These are phyloP conservation scores for Phoronis australis DNA, from an alignment of 2,888 invertebrate genomes.

Conservation along the genomic window DNA sequence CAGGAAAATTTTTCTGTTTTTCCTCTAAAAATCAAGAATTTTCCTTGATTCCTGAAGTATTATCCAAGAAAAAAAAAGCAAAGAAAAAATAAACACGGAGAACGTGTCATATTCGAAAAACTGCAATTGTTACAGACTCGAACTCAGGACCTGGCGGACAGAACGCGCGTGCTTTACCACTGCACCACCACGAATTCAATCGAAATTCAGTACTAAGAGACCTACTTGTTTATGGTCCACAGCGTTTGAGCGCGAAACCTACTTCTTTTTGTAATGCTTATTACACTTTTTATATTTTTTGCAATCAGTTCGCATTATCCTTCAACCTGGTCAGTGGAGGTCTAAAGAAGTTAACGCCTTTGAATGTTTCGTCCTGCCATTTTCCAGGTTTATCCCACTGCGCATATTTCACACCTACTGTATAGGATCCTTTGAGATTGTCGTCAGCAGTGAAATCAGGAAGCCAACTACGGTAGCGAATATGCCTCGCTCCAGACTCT, in stretches of 20 bases:
- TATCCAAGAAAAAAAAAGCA: too few species aligned
- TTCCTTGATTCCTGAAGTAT: too few species aligned
- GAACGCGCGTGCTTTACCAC: too few species aligned
- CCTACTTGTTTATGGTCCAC: too few species aligned
- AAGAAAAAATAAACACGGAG: too few species aligned
- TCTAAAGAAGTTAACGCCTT: conserved; percentile 43
- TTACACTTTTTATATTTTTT: too few species aligned
- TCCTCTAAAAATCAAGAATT: too few species aligned
- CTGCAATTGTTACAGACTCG: conserved; percentile 87
- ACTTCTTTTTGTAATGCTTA: too few species aligned
- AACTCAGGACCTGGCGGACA: conserved; percentile 94
- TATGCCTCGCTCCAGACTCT: conserved; percentile 83
- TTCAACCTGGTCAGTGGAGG: conserved; percentile 51
- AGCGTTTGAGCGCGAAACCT: too few species aligned
- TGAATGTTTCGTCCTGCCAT: conserved; percentile 33
- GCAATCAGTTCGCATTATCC: conserved; percentile 67
- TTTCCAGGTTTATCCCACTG: conserved; percentile 45
- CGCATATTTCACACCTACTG: conserved; percentile 42
- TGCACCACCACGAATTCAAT: conserved; percentile 94
- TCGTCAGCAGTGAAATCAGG: conserved; percentile 86
- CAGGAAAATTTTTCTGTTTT: too few species aligned
- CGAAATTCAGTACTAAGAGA: conserved; percentile 87
- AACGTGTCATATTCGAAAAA: conserved; percentile 94
- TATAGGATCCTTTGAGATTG: conserved; percentile 41
- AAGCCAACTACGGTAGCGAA: conserved; percentile 88